Evolutionary conservation across 2,888 invertebrate species (phyloP).

Genomic region (Timandra comae): DNA sequence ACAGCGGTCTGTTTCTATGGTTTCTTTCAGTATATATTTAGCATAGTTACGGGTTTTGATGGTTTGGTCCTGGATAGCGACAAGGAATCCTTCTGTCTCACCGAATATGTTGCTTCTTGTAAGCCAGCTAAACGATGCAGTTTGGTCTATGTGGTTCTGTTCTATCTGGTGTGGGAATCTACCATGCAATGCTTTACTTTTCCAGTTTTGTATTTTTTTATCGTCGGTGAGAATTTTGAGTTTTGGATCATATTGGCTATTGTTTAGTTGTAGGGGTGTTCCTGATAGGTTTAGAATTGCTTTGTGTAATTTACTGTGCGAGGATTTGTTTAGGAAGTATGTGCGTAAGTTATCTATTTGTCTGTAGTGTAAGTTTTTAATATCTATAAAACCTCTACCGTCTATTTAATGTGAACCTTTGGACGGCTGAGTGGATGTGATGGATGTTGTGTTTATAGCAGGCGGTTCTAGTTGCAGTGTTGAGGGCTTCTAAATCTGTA

Average conservation of each 20-base stretch:
- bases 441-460: slow-evolving; percentile 2
- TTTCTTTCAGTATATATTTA: not conserved
- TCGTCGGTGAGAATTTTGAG: not conserved
- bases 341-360: not conserved
- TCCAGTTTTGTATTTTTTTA: not conserved
- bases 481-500: slow-evolving; percentile 6
- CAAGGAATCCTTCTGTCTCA: slow-evolving; percentile 20
- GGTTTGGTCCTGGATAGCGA: slow-evolving; percentile 33
- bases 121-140: slow-evolving; percentile 14
- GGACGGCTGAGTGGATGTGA: slow-evolving; percentile 4
- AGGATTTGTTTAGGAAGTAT: not conserved
- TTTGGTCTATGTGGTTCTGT: slow-evolving; percentile 8
- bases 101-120: slow-evolving; percentile 12
- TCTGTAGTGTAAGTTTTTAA: not conserved
- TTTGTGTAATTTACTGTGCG: not conserved
- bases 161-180: slow-evolving; percentile 9
- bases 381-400: slow-evolving; percentile 4
- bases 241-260: not conserved
- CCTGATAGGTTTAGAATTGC: not conserved
- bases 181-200: not conserved
- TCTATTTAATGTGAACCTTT: slow-evolving; percentile 5
- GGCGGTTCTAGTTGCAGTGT: slow-evolving; percentile 6
- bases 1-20: not conserved
- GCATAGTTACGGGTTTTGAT: slow-evolving; percentile 15
- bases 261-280: not conserved